These are phyloP conservation scores for Stenolophus ochropezus DNA, from an alignment of 2,888 invertebrate species.

Conservation along the genomic window DNA sequence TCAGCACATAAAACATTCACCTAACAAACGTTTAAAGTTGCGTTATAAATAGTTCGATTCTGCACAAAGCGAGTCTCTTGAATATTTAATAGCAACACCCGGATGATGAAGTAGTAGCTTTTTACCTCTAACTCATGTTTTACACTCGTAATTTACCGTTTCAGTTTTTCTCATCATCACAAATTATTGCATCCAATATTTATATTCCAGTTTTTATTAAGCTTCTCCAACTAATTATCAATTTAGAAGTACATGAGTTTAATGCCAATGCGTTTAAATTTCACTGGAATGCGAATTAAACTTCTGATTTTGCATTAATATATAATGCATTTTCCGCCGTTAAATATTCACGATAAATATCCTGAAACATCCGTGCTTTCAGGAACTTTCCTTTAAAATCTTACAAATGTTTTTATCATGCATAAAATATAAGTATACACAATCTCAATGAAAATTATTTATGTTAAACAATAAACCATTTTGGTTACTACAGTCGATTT, in stretches of 20 bases:
- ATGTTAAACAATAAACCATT: no score
- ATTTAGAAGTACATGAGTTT: neutral
- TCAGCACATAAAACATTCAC: slow-evolving; percentile 53
- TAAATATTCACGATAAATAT: slow-evolving; percentile 8
- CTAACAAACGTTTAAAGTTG: slow-evolving; percentile 51
- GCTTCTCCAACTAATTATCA: slow-evolving; percentile 19
- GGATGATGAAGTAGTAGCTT: slow-evolving; percentile 51
- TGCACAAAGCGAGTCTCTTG: slow-evolving; percentile 48
- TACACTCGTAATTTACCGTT: slow-evolving; percentile 5
- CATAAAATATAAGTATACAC: neutral
- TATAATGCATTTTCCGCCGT: neutral
- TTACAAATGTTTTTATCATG: neutral
- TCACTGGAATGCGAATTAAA: neutral
- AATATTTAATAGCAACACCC: slow-evolving; percentile 45
- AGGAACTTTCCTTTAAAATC: neutral
- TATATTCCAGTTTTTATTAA: neutral
- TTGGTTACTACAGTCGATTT: no score
- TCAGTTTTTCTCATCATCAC: neutral
- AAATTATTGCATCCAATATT: slow-evolving; percentile 7
- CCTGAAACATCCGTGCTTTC: neutral
- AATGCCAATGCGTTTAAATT: slow-evolving; percentile 6
- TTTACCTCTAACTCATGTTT: slow-evolving; percentile 27
- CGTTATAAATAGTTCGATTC: slow-evolving; percentile 58
- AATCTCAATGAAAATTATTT: no score
- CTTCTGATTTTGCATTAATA: neutral